Percentiles rank a stretch among this genome's conserved stretches.
Evolutionary conservation across 2,113 vertebrate genomes (phyloP).

Genomic region (Lepus timidus): DNA sequence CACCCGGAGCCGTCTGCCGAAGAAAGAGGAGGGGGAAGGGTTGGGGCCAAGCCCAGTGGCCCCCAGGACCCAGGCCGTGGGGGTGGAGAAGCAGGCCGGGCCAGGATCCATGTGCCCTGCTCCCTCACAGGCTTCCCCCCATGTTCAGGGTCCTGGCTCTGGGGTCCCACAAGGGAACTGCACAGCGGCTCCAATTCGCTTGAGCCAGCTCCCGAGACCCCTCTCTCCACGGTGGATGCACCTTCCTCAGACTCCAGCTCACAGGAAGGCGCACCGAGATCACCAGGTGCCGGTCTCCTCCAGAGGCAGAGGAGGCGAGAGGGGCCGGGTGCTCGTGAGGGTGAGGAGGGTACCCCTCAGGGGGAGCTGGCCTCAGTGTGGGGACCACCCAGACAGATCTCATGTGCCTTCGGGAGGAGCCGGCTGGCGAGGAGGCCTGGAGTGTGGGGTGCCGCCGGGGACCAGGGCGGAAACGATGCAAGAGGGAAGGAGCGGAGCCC

Average conservation of each 20-base stretch:
- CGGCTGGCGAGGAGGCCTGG: neutral
- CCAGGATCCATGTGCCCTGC: constrained; percentile 73
- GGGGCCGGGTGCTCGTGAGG: neutral
- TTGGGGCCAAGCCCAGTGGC: constrained; percentile 82
- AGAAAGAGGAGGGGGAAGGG: constrained; percentile 87
- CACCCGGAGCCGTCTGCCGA: constrained; percentile 86
- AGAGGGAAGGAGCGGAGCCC: constrained; percentile 49
- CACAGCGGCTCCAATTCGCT: neutral
- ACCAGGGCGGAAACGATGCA: neutral
- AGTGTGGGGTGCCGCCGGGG: neutral
- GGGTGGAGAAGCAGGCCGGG: constrained; percentile 77
- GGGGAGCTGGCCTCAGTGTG: neutral
- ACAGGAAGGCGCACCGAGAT: constrained; percentile 42
- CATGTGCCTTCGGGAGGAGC: neutral
- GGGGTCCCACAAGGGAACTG: neutral
- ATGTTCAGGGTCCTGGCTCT: neutral
- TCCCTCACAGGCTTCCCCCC: constrained; percentile 58
- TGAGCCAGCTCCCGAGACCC: constrained; percentile 1
- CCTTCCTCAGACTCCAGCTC: constrained; percentile 44
- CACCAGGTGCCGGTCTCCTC: constrained; percentile 1
- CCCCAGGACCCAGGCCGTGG: constrained; percentile 80
- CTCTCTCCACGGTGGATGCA: constrained; percentile 58
- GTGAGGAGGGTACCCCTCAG: neutral
- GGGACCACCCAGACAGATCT: constrained; percentile 4
- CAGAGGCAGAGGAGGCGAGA: neutral